Percentiles rank a stretch among this genome's conserved stretches.
phyloP scores from a whole-genome alignment of 2,888 invertebrate species.

The Drosophila lutescens region DNA sequence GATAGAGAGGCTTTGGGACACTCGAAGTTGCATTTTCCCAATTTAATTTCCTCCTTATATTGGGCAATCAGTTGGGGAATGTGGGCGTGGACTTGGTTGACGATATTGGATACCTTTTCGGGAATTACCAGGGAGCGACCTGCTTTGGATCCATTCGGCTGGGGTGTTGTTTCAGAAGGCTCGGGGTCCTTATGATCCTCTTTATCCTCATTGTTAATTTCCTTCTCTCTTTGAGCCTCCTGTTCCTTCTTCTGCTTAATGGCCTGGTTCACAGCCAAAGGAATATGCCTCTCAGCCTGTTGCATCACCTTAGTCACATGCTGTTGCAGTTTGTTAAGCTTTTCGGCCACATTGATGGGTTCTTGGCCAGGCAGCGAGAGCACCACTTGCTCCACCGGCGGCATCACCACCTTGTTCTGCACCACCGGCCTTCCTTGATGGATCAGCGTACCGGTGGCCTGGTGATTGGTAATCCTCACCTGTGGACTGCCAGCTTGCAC shows the following conservation, averaged over 20 bases:
- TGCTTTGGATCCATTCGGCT: not conserved
- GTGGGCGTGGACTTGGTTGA: slow-evolving; percentile 41
- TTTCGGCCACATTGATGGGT: slow-evolving; percentile 58
- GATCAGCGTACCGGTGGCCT: slow-evolving; percentile 51
- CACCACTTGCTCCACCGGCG: slow-evolving; percentile 59
- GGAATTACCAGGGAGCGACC: slow-evolving; percentile 37
- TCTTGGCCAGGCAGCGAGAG: slow-evolving; percentile 48
- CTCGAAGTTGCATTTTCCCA: slow-evolving; percentile 64
- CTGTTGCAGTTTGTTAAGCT: slow-evolving; percentile 61
- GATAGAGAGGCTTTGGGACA: slow-evolving; percentile 59
- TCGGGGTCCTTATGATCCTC: slow-evolving; percentile 1
- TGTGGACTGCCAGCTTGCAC: slow-evolving; percentile 42
- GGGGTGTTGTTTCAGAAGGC: not conserved
- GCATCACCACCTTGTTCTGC: slow-evolving; percentile 59
- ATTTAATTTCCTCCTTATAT: slow-evolving; percentile 53
- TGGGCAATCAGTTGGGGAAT: slow-evolving; percentile 52
- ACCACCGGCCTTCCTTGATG: slow-evolving; percentile 35
- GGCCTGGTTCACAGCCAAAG: slow-evolving; percentile 60
- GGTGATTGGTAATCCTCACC: slow-evolving; percentile 67
- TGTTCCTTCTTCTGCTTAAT: slow-evolving; percentile 50
- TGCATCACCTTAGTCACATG: slow-evolving; percentile 63
- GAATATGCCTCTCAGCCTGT: slow-evolving; percentile 67
- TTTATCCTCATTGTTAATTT: slow-evolving; percentile 10
- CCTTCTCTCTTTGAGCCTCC: slow-evolving; percentile 22
- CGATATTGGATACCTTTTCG: slow-evolving; percentile 18